These are phyloP conservation scores for Dendroctonus ponderosae DNA, from an alignment of 1,140 invertebrate genomes.

Conservation along the genomic window DNA sequence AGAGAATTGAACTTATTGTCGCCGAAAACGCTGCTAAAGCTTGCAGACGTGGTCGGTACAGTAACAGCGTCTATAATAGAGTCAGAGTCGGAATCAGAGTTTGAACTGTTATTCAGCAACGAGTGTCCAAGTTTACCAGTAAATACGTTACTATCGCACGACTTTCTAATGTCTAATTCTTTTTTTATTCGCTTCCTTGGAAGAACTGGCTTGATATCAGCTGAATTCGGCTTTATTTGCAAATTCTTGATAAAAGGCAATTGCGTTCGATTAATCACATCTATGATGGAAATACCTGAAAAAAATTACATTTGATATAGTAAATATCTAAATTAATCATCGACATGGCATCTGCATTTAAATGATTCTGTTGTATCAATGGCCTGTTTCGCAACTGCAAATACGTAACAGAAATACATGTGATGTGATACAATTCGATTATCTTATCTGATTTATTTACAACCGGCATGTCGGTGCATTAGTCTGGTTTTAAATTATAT, in stretches of 20 bases:
- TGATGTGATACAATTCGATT: too few species aligned
- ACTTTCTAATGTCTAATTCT: slow-evolving; percentile 35
- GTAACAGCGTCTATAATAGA: slow-evolving; percentile 43
- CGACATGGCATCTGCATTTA: neutral
- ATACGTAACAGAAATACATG: too few species aligned
- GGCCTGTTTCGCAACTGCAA: neutral
- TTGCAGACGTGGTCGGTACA: slow-evolving; percentile 16
- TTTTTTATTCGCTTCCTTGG: slow-evolving; percentile 41
- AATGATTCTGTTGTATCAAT: neutral
- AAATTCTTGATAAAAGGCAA: slow-evolving; percentile 51
- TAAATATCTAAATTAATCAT: neutral
- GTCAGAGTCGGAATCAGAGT: slow-evolving; percentile 49
- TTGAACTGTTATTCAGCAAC: slow-evolving; percentile 42
- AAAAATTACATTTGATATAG: neutral
- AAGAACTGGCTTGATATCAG: slow-evolving; percentile 41
- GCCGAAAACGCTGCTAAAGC: slow-evolving; percentile 15
- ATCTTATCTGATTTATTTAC: too few species aligned
- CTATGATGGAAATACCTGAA: slow-evolving; percentile 39
- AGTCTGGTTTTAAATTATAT: too few species aligned
- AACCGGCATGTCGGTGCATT: too few species aligned
- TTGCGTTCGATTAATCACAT: slow-evolving; percentile 47
- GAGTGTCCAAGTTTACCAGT: slow-evolving; percentile 22
- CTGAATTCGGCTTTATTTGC: slow-evolving; percentile 47
- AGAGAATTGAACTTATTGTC: slow-evolving; percentile 23
- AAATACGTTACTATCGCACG: slow-evolving; percentile 19